phyloP scores from a whole-genome alignment of 2,113 vertebrate genomes.

The Hyperoodon ampullatus region DNA sequence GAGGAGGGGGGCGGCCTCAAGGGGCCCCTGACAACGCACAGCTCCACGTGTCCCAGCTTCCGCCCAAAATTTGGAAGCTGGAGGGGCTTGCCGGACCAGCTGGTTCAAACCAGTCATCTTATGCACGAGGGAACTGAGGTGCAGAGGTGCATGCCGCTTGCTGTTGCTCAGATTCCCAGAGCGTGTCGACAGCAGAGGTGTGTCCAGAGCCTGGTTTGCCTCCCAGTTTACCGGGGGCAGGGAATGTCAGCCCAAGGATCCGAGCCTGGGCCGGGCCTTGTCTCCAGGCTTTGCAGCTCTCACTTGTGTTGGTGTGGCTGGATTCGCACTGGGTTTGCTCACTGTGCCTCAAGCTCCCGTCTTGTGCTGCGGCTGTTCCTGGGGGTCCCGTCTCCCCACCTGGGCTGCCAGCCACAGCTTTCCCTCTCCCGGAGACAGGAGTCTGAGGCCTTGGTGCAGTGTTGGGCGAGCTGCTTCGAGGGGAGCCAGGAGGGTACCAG shows the following conservation, averaged over 20 bases:
- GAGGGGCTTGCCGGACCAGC: background rate
- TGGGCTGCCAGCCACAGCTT: background rate
- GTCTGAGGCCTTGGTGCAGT: background rate
- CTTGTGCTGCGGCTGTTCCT: background rate
- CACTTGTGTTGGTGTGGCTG: accelerated
- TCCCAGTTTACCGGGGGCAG: background rate
- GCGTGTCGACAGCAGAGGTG: background rate
- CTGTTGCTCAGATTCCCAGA: background rate
- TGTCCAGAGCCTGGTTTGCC: background rate
- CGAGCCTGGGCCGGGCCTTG: background rate
- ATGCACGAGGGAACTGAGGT: background rate
- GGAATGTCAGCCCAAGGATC: too few species aligned
- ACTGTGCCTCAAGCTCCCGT: accelerated
- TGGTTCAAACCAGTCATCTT: background rate
- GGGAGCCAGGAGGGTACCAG: background rate
- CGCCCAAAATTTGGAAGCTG: background rate
- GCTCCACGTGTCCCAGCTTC: background rate
- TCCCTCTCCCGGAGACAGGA: background rate
- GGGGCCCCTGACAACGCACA: background rate
- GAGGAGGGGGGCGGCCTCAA: background rate
- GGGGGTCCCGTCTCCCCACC: background rate
- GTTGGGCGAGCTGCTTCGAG: background rate
- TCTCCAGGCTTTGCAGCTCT: background rate
- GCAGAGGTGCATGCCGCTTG: background rate
- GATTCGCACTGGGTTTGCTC: background rate